Evolutionary conservation across 1,140 invertebrate genomes (phyloP).

Genomic region (Drosophila yakuba): DNA sequence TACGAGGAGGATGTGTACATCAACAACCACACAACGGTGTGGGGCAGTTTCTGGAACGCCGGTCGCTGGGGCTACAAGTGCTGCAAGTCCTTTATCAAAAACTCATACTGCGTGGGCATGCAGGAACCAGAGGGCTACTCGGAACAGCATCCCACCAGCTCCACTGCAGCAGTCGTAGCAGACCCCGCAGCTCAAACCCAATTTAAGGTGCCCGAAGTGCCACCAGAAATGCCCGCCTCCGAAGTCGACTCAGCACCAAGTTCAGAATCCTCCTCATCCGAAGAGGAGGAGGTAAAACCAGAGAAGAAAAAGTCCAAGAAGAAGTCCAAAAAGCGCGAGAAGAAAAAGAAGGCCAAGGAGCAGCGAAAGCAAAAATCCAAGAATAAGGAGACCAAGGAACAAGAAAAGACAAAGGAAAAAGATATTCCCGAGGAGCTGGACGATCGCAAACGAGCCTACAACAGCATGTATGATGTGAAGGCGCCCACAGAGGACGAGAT

Average conservation of each 20-base stretch:
- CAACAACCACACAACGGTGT: slow-evolving; percentile 97
- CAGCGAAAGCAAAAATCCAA: slow-evolving; percentile 85
- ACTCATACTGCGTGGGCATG: slow-evolving; percentile 81
- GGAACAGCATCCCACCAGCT: slow-evolving; percentile 80
- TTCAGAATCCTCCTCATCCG: slow-evolving; percentile 66
- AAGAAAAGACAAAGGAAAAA: slow-evolving; percentile 86
- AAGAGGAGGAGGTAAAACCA: slow-evolving; percentile 39
- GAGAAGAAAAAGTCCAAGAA: slow-evolving; percentile 88
- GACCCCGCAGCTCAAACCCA: slow-evolving; percentile 15
- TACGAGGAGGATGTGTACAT: slow-evolving; percentile 98
- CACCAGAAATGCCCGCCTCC: slow-evolving; percentile 54
- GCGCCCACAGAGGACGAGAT: slow-evolving; percentile 96
- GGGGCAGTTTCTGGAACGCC: slow-evolving; percentile 97
- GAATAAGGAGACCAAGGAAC: slow-evolving; percentile 84
- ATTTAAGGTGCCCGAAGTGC: slow-evolving; percentile 9
- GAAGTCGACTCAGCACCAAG: slow-evolving; percentile 71
- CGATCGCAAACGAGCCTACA: slow-evolving; percentile 96
- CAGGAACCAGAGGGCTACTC: slow-evolving; percentile 83
- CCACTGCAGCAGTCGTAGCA: slow-evolving; percentile 7
- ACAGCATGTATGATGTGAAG: slow-evolving; percentile 93
- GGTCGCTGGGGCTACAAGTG: slow-evolving; percentile 98
- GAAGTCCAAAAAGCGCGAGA: slow-evolving; percentile 88
- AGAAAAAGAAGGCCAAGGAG: slow-evolving; percentile 85
- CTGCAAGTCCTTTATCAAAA: slow-evolving; percentile 96
- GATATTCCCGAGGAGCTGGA: slow-evolving; percentile 88